Conservation (phyloP, 2,797 vertebrate species). For the Peromyscus aztecus region DNA sequence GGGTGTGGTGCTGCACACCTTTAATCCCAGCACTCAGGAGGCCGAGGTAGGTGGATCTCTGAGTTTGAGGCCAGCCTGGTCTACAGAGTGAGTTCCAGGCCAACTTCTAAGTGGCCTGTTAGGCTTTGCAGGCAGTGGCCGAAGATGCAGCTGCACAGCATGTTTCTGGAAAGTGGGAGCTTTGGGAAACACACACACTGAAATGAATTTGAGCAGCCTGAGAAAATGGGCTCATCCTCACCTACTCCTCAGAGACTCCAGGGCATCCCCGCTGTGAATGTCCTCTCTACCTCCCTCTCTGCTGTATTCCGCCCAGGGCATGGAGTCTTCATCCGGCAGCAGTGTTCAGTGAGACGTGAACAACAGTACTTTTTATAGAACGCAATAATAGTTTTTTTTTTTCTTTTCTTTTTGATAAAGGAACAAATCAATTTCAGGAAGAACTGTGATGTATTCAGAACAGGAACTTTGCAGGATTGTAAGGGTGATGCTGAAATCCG, state of each 20-base stretch:
- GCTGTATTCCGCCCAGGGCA: neutral
- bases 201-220: neutral
- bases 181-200: neutral
- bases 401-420: neutral
- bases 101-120: neutral
- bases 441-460: neutral
- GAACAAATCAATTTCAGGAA: neutral
- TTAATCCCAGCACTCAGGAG: neutral
- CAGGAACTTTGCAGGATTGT: neutral
- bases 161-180: neutral
- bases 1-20: neutral
- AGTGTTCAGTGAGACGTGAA: neutral
- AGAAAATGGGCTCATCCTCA: neutral
- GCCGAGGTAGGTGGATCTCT: neutral
- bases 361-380: conserved; percentile 7
- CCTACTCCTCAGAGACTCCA: neutral
- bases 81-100: neutral
- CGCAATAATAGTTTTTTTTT: neutral
- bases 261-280: neutral
- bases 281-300: accelerated
- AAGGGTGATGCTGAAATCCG: neutral
- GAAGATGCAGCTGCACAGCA: neutral
- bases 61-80: neutral
- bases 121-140: neutral
- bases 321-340: neutral